Percentiles rank a stretch among this genome's conserved stretches.
phyloP scores from a whole-genome alignment of 1,140 invertebrate genomes.

The Cotesia glomerata region DNA sequence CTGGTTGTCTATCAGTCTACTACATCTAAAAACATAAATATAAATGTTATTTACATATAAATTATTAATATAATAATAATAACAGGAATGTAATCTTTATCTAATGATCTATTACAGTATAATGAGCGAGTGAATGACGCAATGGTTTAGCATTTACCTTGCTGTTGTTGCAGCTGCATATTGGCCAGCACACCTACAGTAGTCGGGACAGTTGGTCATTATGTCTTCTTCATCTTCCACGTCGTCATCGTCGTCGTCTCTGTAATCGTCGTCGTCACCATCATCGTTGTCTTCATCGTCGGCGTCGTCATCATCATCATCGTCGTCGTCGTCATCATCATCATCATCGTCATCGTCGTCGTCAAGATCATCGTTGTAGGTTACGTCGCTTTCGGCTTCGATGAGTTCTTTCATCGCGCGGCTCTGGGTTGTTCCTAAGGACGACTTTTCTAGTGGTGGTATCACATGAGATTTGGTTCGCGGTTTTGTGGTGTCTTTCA shows the following conservation, averaged over 20 bases:
- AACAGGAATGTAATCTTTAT: slow-evolving; percentile 12
- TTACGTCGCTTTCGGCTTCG: slow-evolving; percentile 43
- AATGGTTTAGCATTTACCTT: slow-evolving; percentile 48
- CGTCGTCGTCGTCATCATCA: slow-evolving; percentile 43
- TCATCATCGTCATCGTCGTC: slow-evolving; percentile 43
- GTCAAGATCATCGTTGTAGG: slow-evolving; percentile 40
- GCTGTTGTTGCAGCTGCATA: slow-evolving; percentile 60
- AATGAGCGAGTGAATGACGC: slow-evolving; percentile 38
- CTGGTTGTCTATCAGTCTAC: slow-evolving; percentile 51
- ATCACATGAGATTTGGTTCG: background rate
- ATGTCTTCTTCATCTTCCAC: slow-evolving; percentile 49
- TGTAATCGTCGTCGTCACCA: slow-evolving; percentile 48
- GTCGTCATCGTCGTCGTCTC: slow-evolving; percentile 42
- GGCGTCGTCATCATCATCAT: slow-evolving; percentile 46
- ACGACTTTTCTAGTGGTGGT: background rate
- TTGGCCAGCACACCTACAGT: slow-evolving; percentile 54
- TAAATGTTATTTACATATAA: background rate
- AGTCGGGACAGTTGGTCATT: slow-evolving; percentile 48
- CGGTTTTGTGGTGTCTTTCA: slow-evolving; percentile 47
- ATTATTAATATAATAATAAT: slow-evolving; percentile 37
- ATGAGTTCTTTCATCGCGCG: slow-evolving; percentile 44
- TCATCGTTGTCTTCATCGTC: slow-evolving; percentile 46
- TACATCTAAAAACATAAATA: slow-evolving; percentile 40
- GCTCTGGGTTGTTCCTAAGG: slow-evolving; percentile 14
- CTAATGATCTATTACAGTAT: slow-evolving; percentile 37